Evolutionary conservation across 2,888 invertebrate genomes (phyloP).

Genomic region (Pedicia rivosa): DNA sequence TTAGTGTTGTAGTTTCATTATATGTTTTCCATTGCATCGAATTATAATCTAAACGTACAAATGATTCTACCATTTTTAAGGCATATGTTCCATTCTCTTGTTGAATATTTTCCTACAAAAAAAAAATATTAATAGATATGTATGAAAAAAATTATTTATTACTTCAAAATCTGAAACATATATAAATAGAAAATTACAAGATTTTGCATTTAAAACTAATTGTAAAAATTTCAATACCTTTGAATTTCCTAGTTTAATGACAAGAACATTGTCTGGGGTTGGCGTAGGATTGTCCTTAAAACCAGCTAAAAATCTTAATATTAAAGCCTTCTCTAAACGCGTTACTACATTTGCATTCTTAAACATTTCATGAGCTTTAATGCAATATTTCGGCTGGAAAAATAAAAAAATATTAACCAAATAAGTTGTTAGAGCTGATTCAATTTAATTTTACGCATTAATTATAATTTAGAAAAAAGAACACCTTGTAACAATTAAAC

Average conservation of each 20-base stretch:
- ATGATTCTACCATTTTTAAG: slow-evolving; percentile 51
- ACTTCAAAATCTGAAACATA: too few species aligned
- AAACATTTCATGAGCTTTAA: slow-evolving; percentile 97
- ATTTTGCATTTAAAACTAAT: too few species aligned
- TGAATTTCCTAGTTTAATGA: slow-evolving; percentile 87
- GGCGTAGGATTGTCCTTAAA: slow-evolving; percentile 94
- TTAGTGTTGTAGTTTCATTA: slow-evolving; percentile 73
- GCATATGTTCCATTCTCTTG: slow-evolving; percentile 70
- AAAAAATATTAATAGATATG: background rate
- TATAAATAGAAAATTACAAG: too few species aligned
- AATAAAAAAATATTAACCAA: slow-evolving; percentile 7
- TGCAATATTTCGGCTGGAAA: slow-evolving; percentile 82
- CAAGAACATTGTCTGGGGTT: slow-evolving; percentile 90
- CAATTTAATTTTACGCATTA: too few species aligned
- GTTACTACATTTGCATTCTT: slow-evolving; percentile 90
- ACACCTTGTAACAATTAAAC: too few species aligned
- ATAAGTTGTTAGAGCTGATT: background rate
- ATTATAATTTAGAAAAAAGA: too few species aligned
- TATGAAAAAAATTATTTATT: too few species aligned
- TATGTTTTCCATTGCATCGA: slow-evolving; percentile 95
- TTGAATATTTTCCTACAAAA: slow-evolving; percentile 53
- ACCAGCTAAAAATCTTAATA: slow-evolving; percentile 98
- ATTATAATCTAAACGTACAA: slow-evolving; percentile 97
- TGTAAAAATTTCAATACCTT: too few species aligned
- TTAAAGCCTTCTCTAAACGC: slow-evolving; percentile 90